Evolutionary conservation across 2,888 invertebrate genomes (phyloP).

Genomic region (Sialis fuliginosa): DNA sequence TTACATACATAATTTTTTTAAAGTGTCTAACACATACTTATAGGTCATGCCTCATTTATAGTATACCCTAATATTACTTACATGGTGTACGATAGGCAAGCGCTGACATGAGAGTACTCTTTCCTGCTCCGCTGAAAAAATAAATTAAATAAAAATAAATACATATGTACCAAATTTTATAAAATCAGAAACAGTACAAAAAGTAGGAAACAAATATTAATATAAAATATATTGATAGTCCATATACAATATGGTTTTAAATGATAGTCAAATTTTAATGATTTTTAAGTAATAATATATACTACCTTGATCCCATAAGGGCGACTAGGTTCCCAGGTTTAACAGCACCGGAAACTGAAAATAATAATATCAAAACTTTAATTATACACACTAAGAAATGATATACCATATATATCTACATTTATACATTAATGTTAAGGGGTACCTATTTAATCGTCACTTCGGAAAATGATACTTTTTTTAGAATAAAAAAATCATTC

Average conservation of each 20-base stretch:
- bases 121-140: slow-evolving; percentile 31
- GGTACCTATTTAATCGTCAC: too few species aligned
- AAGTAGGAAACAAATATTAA: neutral
- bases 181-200: slow-evolving; percentile 4
- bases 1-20: neutral
- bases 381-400: neutral
- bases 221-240: too few species aligned
- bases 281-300: slow-evolving; percentile 5
- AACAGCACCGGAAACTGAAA: slow-evolving; percentile 59
- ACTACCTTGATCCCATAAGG: slow-evolving; percentile 69
- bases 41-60: too few species aligned
- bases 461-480: too few species aligned
- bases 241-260: too few species aligned
- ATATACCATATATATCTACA: too few species aligned
- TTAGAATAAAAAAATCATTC: too few species aligned
- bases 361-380: neutral
- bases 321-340: slow-evolving; percentile 68
- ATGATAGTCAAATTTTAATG: neutral
- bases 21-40: too few species aligned
- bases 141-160: slow-evolving; percentile 5
- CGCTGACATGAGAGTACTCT: slow-evolving; percentile 74
- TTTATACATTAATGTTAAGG: too few species aligned
- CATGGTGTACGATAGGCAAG: slow-evolving; percentile 60
- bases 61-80: slow-evolving; percentile 25
- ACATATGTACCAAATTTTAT: slow-evolving; percentile 2